phyloP scores from a whole-genome alignment of 1,140 invertebrate genomes.

The Ctenoplectra terminalis region DNA sequence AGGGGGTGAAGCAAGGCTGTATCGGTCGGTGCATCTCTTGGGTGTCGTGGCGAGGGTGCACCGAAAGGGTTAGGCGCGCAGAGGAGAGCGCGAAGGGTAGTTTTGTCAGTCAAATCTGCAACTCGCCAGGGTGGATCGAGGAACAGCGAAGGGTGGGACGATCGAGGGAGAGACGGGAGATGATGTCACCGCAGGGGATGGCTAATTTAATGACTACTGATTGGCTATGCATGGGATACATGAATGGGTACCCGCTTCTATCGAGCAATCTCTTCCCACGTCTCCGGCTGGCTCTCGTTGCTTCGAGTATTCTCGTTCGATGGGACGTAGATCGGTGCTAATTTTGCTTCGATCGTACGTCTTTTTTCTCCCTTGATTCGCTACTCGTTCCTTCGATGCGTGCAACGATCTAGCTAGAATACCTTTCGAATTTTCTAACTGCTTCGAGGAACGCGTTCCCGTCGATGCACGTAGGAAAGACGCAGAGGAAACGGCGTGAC shows the following conservation, averaged over 20 bases:
- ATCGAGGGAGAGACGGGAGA: constrained; percentile 38
- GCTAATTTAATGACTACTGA: constrained; percentile 76
- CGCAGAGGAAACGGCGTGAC: too few relatives aligned
- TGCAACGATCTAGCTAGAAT: neutral
- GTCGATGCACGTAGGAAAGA: too few relatives aligned
- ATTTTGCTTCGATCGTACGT: constrained; percentile 21
- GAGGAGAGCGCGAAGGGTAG: constrained; percentile 35
- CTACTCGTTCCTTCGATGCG: neutral
- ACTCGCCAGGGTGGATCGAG: constrained; percentile 16
- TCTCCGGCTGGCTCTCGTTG: constrained; percentile 3
- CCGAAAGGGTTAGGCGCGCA: constrained; percentile 53
- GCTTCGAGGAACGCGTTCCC: too few relatives aligned
- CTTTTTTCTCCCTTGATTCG: neutral
- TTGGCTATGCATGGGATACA: constrained; percentile 72
- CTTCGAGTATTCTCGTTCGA: constrained; percentile 15
- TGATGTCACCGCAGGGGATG: constrained; percentile 65
- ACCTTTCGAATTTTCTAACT: too few relatives aligned
- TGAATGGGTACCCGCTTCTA: constrained; percentile 43
- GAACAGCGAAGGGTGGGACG: constrained; percentile 21
- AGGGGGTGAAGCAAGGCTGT: neutral
- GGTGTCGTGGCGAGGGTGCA: constrained; percentile 18
- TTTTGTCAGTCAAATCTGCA: constrained; percentile 59
- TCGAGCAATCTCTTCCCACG: constrained; percentile 43
- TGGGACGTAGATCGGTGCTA: constrained; percentile 20
- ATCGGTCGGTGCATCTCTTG: constrained; percentile 59